Base-by-base conservation (phyloP, 2,888 invertebrate species). In the Keiferia lycopersicella region DNA sequence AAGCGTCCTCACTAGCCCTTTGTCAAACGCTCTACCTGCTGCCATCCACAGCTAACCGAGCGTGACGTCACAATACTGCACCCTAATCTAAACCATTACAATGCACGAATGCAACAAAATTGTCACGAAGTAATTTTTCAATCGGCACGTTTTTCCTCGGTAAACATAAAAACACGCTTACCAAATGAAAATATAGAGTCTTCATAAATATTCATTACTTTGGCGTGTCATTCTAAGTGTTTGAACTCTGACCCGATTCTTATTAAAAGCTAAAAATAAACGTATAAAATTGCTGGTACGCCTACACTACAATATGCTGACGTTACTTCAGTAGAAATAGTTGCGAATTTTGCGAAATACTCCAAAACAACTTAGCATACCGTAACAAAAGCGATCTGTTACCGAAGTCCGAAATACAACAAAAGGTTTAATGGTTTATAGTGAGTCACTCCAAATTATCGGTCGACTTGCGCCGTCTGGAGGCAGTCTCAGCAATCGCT, bases 211-310 rank as follows among this genome's bases (percentile, higher is more conserved):
- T 56, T 56, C 34, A 56, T 56, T 16, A 56, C n/a, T 56, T 56
- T 34, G 30, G 56, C 56, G 56, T 18, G 34, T n/a, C 56, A 56
- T 56, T 56, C 16, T 18, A 16, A 30, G n/a, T 22, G 12, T 51
- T 56, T 34, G 56, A 56, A 56, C 56, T 56, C 34, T 56, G 56
- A 56, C 56, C 34, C 56, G 30, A 56, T 34, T 30, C 7, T 16
- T 26, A 53, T 30, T 34, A 30, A 56, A n/a, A 30, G 26, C 56
- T 16, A 34, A 34, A 56, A 26, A 26, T 53, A 53, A 26, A 53
- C 11, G 14, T n/a, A 53, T 26, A n/a, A n/a, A 22, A 22, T 50
- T 20, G 50, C 22, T 20, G 18, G 50, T 45, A 7, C 45, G 45
- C n/a, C 41, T 34, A 34, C 41, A 41, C 45, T 16, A 45, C 45